phyloP scores from a whole-genome alignment of 1,140 invertebrate species.

The Atta cephalotes region DNA sequence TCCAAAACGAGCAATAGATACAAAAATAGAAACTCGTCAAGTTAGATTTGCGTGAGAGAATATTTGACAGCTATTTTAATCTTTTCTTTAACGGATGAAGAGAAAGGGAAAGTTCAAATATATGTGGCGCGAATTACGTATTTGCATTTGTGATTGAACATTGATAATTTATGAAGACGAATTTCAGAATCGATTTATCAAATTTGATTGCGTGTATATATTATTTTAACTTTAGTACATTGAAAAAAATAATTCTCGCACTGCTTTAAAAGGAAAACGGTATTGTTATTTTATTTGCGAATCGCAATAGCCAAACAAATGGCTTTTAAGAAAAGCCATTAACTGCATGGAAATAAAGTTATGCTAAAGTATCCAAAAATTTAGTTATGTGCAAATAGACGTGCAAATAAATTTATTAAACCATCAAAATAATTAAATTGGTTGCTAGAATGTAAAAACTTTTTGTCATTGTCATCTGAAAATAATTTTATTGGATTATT shows the following conservation, averaged over 20 bases:
- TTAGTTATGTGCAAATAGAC: too few species aligned
- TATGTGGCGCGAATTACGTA: not conserved
- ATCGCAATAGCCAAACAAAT: not conserved
- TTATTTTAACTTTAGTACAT: not conserved
- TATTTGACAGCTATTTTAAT: conserved; percentile 47
- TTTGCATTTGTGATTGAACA: not conserved
- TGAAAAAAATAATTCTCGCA: not conserved
- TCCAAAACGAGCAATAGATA: conserved; percentile 5
- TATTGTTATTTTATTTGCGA: not conserved
- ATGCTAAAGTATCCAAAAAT: too few species aligned
- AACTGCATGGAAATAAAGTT: too few species aligned
- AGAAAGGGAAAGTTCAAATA: not conserved
- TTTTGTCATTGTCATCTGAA: too few species aligned
- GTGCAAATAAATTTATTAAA: too few species aligned
- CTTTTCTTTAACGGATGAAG: conserved; percentile 12
- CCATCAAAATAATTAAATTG: too few species aligned
- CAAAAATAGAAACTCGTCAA: conserved; percentile 45
- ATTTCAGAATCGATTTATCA: not conserved
- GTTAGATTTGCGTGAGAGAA: conserved; percentile 18
- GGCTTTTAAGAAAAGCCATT: too few species aligned
- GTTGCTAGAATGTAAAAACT: too few species aligned
- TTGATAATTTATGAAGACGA: conserved; percentile 9
- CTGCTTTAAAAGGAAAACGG: not conserved
- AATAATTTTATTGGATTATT: too few species aligned
- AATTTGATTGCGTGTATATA: not conserved